Evolutionary conservation across 2,797 vertebrate genomes (phyloP), one percentile per base, ranked within the genome.

Genomic region (Sphaeramia orbicularis): DNA sequence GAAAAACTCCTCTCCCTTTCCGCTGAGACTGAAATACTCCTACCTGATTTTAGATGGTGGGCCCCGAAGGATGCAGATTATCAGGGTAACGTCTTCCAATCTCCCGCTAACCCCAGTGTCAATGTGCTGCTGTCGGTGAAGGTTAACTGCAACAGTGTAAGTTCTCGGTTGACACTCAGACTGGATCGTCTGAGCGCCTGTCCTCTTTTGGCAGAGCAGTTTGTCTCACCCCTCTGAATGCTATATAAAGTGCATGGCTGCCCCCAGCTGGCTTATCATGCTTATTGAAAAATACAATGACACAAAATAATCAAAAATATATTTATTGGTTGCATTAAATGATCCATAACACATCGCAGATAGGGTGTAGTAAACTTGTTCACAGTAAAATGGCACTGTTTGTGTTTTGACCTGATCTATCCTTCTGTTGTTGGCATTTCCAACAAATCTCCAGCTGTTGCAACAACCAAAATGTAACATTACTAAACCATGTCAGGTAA

Each of bases 231-330:
- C 61, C 51, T 36, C 37, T 58, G 32, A 10, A 16, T n/a, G 38
- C 60, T 51, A 21, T 49, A 16, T 0, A 45, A 61, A 80, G 85
- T 10, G 47, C 86, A 75, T 19, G 82, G 74, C 88, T 91, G 86
- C 90, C 91, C 87, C 87, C 91, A 67, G 57, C 85, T 86, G 91
- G 89, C 66, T 69, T 55, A 67, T 53, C 74, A 56, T 7, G 16
- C 51, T 60, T 11, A 78, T 24, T 24, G 0, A 61, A 64, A 68
- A 55, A 49, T 3, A 61, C 38, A 30, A 49, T 1, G 10, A 56
- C n/a, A 76, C 55, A 16, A 3, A 18, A 4, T 60, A 2, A 62
- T 66, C 35, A 61, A 77, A 70, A 70, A 51, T 54, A 57, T 35
- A 30, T 69, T 88, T 70, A 84, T 56, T 78, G 4, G n/a, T 48